phyloP scores from a whole-genome alignment of 2,113 vertebrate genomes.

The Toxotes jaculatrix region DNA sequence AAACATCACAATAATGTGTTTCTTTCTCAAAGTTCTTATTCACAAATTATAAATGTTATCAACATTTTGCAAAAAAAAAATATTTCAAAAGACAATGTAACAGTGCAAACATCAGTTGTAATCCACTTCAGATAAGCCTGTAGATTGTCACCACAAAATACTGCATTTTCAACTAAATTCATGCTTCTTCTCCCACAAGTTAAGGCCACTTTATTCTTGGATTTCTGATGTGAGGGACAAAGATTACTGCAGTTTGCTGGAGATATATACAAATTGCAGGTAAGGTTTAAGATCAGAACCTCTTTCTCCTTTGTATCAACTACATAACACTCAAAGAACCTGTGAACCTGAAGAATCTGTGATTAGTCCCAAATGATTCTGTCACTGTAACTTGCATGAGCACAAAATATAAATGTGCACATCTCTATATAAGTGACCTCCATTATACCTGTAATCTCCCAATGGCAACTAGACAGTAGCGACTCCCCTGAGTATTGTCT shows the following conservation, averaged over 20 bases:
- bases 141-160: conserved; percentile 1
- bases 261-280: not conserved
- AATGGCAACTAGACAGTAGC: conserved; percentile 97
- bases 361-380: not conserved
- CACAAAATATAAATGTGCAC: not conserved
- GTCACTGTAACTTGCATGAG: not conserved
- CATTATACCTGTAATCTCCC: conserved; percentile 91
- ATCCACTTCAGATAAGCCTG: conserved; percentile 19
- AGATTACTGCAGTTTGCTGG: not conserved
- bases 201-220: not conserved
- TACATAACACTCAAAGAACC: not conserved
- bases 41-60: not conserved
- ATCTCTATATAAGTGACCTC: not conserved
- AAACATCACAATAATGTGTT: not conserved
- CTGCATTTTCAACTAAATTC: not conserved
- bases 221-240: not conserved
- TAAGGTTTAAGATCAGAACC: not conserved
- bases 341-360: not conserved
- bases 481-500: conserved; percentile 92
- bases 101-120: conserved; percentile 1
- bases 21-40: not conserved
- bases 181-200: not conserved
- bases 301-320: not conserved
- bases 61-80: not conserved
- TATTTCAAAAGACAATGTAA: not conserved